Percentiles rank a stretch among this genome's conserved stretches.
Conservation (phyloP, 2,113 vertebrate genomes). For the Nipponia nippon region DNA sequence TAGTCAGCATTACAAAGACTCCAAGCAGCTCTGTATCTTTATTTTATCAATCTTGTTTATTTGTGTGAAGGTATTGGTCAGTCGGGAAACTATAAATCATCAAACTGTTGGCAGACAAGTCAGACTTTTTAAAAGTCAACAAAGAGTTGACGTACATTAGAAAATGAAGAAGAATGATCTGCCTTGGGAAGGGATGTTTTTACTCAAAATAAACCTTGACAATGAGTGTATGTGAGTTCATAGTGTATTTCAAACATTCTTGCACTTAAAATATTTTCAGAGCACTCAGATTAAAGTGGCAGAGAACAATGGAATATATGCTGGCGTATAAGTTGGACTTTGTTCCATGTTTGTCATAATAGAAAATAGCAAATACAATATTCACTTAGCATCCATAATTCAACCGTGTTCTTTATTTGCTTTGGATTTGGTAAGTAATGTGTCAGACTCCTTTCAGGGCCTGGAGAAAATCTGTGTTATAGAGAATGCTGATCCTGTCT, state of each 20-base stretch:
- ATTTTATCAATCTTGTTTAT: neutral
- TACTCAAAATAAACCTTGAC: conserved; percentile 55
- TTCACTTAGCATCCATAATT: neutral
- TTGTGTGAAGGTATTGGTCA: neutral
- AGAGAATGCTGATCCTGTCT: neutral
- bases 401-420: neutral
- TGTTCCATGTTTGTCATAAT: neutral
- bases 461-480: neutral
- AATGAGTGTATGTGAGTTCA: conserved; percentile 12
- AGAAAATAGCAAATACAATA: neutral
- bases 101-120: neutral
- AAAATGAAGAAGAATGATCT: conserved; percentile 15
- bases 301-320: neutral
- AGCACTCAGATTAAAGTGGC: neutral
- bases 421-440: neutral
- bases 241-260: conserved; percentile 29
- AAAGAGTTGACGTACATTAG: neutral
- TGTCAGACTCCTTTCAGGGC: neutral
- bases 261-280: conserved; percentile 38
- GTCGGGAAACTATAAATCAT: neutral
- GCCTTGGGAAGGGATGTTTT: conserved; percentile 29
- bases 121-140: neutral
- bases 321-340: neutral
- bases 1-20: neutral
- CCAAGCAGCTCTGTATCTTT: neutral